Evolutionary conservation across 2,797 vertebrate species (phyloP), one percentile per base, ranked within the genome.

Genomic region (Enteromius radiatus): DNA sequence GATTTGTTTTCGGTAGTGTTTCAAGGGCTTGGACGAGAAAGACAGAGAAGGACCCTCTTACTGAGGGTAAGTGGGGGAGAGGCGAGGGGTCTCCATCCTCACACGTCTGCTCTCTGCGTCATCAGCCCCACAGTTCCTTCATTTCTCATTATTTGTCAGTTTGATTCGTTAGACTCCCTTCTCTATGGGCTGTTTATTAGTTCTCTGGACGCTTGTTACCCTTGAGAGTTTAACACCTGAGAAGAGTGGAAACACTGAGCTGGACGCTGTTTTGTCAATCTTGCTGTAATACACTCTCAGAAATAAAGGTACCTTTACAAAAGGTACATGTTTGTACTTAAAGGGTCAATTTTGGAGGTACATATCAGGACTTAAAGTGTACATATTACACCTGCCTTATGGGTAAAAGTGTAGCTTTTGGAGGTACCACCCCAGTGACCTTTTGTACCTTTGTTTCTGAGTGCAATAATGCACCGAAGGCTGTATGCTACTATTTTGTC

Each of bases 1-100:
- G 54, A 71, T 54, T 33, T 68, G 61, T 86, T 76, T 83, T 81
- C 85, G 76, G 78, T 38, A 5, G 61, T 74, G 14, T 70, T 80
- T 82, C 52, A 81, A 82, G 56, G 38, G 38, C 74, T 21, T 31
- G 45, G 45, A 41, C 8, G 61, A 65, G 70, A 45, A 23, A 74
- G 47, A 68, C 45, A 8, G 77, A 47, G 41, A 28, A 28, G 41
- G 3, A 28, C 41, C 61, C 59, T 78, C 41, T 61, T 63, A 52
- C 38, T 71, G n/a, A 26, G 28, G 52, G 67, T 69, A 38, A 67
- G 64, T 83, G 73, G 36, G 38, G 26, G 67, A 52, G 33, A 68
- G 63, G 26, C 10, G 70, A 54, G n/a, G 74, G 80, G 70, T 23
- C 45, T 61, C 1, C 8, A 21, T 65, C 33, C 52, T 70, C 54